Base-by-base conservation (phyloP, 2,797 vertebrate genomes). In the Carduelis carduelis region DNA sequence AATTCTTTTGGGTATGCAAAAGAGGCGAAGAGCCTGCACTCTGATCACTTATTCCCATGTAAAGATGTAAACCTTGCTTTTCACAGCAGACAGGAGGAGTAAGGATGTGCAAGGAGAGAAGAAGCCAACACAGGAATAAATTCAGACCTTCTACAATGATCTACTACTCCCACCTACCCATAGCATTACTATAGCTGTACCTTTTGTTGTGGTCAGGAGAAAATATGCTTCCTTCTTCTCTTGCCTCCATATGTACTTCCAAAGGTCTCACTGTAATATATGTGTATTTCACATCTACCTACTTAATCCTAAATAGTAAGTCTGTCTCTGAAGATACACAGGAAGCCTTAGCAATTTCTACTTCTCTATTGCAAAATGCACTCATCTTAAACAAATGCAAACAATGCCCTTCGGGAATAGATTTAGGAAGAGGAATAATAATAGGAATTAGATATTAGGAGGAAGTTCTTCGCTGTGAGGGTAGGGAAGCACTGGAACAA, bases 11-110 rank as follows among this genome's bases (percentile, higher is more conserved):
- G 19, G 43, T 17, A 26, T 23, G 30, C 59, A 76, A 57, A 75
- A 52, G 8, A 44, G 8, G 12, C 14, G 22, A 77, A 69, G 15
- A 59, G 35, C 11, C 52, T 50, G 39, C 56, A 83, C 23, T 35
- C 20, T 30, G 26, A 60, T 35, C 39, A 35, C 20, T 76, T 85
- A 55, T 22, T 47, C 26, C 47, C 64, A 53, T 4, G 20, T 11
- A 53, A 14, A 46, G 71, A 46, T 9, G 20, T 6, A 60, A 77
- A 85, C 46, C 11, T 34, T 27, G 39, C 28, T 97, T 98, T 89
- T 97, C 91, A 53, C 98, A 19, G 98, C 98, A 63, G 95, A 87
- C 44, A 98, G 96, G 77, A 59, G 3, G 19, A 74, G 46, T 71
- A 66, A 64, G 21, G 43, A 81, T 11, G 15, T 32, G 30, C 32